Base-by-base conservation (phyloP, 2,888 invertebrate genomes). In the Lypha dubia region DNA sequence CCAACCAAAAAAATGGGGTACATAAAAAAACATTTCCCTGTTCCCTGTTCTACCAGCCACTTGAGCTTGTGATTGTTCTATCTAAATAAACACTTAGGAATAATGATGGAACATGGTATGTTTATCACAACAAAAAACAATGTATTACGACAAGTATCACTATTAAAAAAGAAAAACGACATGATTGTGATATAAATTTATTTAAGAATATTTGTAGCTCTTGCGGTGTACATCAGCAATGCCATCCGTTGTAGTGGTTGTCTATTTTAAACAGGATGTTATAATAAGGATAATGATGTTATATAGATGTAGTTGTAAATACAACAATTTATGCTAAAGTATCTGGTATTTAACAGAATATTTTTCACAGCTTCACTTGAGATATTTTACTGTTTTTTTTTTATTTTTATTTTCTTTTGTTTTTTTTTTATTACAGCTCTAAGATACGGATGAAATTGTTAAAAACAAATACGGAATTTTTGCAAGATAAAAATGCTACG, bases 321-420 rank as follows among this genome's bases (percentile, higher is more conserved):
- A 58, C 70, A 70, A 75, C 41, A 84, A 79, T 75, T 84, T 81
- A 74, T 77, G 62, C 51, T 74, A 35, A 77, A 84, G 80, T 81
- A 63, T 84, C 24, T 81, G 77, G 65, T 71, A 84, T 84, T 80
- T 84, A 80, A 79, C 51, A 60, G 49, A 68, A 74, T 60, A 74
- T 77, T 70, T 81, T 65, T 79, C 58, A 53, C 53, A 74, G 46
- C 44, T 63, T 56, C n/a, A 62, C 60, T 74, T 74, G 75, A 83
- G 68, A 73, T 77, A 56, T 62, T 35, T 65, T 56, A 56, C 20
- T 13, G 11, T 38, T 20, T n/a, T 35, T 58, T 20, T 28, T 15
- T 22, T 8, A 17, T 6, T 60, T 15, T 9, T 8, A n/a, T 11
- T 38, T 11, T 38, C 35, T 11, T 6, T 9, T 8, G 1, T 38